Base-by-base conservation (phyloP, 2,797 vertebrate genomes). In the Bradypodion ventrale region DNA sequence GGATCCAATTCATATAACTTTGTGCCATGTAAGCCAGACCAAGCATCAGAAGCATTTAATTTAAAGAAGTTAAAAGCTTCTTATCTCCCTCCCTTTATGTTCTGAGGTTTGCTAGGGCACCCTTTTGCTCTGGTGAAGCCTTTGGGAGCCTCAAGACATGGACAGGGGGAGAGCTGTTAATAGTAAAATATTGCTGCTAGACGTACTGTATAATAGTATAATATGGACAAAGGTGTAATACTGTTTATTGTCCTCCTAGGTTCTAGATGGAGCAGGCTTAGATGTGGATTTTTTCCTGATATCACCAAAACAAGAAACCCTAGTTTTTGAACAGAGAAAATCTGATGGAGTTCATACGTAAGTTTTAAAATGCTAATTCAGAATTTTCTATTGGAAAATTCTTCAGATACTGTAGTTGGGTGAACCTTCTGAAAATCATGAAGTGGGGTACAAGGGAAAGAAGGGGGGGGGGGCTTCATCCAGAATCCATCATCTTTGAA, bases 311-410 rank as follows among this genome's bases (percentile, higher is more conserved):
- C 98, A 97, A 72, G 95, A 97, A 79, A 87, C 97, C 32, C 92
- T 99, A 63, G 96, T 96, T 93, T 98, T 95, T 85, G 98, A 99
- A 94, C 96, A 97, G 89, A 97, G 95, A 90, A 99, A 99, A 94
- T 98, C 98, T 68, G 98, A 99, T 77, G 98, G 98, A 56, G 97
- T 99, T 89, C 99, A 99, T 94, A 99, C 97, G 99, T 99, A 96
- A 96, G 98, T 97, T 87, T 86, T 83, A 79, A 69, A 81, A 75
- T 69, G n/a, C 42, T 27, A 27, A 81, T 68, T 37, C 13, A 75
- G 63, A 49, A 3, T 60, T 81, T 21, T 23, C n/a, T 37, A 35
- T 25, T n/a, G 40, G 12, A 32, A 42, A 76, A 75, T 25, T 7
- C 1, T 37, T 13, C 62, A 66, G 4, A 76, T 56, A n/a, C n/a